These are phyloP conservation scores for Sterna hirundo DNA, from an alignment of 2,113 vertebrate genomes.

Conservation along the genomic window DNA sequence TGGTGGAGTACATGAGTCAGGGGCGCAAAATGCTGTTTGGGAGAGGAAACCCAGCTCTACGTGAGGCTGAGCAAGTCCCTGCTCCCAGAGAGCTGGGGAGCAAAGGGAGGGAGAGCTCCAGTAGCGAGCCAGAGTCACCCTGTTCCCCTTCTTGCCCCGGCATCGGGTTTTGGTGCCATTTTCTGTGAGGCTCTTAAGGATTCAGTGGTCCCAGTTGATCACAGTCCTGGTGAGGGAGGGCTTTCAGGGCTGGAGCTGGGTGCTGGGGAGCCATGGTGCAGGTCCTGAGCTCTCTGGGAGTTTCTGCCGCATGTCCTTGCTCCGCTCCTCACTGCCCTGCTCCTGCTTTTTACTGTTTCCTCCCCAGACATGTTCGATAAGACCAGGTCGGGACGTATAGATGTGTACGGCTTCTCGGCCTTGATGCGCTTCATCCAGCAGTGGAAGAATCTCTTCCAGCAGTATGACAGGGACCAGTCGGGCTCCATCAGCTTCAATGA, in stretches of 20 bases:
- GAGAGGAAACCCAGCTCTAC: background rate
- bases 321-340: background rate
- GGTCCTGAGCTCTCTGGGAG: background rate
- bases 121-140: background rate
- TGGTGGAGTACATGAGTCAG: fast-evolving
- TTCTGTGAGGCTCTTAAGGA: background rate
- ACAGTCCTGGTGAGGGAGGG: fast-evolving
- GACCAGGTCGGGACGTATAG: conserved; percentile 85
- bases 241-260: background rate
- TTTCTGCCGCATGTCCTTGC: background rate
- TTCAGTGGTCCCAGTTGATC: fast-evolving
- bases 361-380: conserved; percentile 93
- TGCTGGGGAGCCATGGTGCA: fast-evolving
- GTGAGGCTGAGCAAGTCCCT: fast-evolving
- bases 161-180: fast-evolving
- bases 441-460: conserved; percentile 91
- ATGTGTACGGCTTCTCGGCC: conserved; percentile 88
- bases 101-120: background rate
- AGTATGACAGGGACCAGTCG: conserved; percentile 89
- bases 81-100: background rate
- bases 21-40: background rate
- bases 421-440: conserved; percentile 90
- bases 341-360: background rate
- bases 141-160: fast-evolving
- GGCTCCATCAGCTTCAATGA: conserved; percentile 86